Conservation (phyloP, 2,113 vertebrate genomes). For the Meriones unguiculatus region DNA sequence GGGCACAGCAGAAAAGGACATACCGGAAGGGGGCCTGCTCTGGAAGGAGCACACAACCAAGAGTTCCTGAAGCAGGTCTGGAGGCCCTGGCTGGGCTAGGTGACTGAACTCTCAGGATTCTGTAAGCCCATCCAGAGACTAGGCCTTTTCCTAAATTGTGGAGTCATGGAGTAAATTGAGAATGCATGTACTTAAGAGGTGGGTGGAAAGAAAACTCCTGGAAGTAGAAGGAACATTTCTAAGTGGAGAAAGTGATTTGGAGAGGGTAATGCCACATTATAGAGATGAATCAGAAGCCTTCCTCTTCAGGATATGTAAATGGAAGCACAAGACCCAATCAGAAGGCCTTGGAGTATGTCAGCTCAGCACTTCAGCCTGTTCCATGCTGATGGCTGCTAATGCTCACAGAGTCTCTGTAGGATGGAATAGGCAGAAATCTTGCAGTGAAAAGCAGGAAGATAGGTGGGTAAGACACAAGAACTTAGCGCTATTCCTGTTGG, state of each 20-base stretch:
- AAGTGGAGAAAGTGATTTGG: neutral
- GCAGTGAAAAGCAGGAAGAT: neutral
- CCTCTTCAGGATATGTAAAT: neutral
- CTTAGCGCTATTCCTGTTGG: neutral
- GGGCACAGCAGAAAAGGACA: neutral
- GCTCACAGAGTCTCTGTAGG: no score
- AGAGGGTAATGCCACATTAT: neutral
- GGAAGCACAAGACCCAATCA: neutral
- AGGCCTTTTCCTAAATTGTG: neutral
- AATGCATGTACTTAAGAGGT: neutral
- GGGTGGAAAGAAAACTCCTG: neutral
- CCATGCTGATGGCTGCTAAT: neutral
- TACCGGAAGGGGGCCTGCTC: neutral
- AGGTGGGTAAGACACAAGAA: fast-evolving
- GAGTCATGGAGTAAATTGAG: neutral
- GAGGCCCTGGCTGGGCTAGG: neutral
- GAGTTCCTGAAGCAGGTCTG: neutral
- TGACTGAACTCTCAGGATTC: neutral
- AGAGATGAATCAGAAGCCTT: neutral
- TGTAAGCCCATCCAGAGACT: neutral
- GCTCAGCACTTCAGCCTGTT: fast-evolving
- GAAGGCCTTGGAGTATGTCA: neutral
- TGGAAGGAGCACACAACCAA: neutral
- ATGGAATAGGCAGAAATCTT: neutral
- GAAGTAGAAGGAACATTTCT: neutral